Percentiles rank a stretch among this genome's conserved stretches.
phyloP scores from a whole-genome alignment of 1,140 invertebrate genomes.

The Dinothrombium tinctorium region DNA sequence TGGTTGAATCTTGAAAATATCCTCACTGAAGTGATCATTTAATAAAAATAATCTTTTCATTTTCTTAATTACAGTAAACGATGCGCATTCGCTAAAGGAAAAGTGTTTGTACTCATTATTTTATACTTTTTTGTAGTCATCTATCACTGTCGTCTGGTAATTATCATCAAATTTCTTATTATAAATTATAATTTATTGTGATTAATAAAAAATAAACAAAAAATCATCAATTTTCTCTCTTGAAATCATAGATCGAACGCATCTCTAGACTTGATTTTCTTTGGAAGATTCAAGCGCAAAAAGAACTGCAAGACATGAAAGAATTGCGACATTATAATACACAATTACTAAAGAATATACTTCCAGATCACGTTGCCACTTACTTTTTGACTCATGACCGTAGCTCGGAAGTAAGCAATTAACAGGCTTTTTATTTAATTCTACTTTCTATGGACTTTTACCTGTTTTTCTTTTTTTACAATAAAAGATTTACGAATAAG shows the following conservation, averaged over 20 bases:
- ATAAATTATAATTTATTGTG: neutral
- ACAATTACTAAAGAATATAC: slow-evolving; percentile 35
- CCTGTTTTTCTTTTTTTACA: no score
- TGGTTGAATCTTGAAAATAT: no score
- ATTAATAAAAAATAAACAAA: neutral
- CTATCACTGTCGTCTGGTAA: slow-evolving; percentile 57
- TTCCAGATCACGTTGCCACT: slow-evolving; percentile 81
- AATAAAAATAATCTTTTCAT: neutral
- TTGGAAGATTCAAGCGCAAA: slow-evolving; percentile 78
- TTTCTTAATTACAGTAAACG: neutral
- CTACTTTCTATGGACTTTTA: no score
- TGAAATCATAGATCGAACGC: slow-evolving; percentile 32
- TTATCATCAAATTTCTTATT: neutral
- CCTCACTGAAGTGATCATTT: no score
- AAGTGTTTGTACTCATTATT: slow-evolving; percentile 46
- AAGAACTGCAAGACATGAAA: slow-evolving; percentile 70
- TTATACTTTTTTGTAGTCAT: slow-evolving; percentile 66
- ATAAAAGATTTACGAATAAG: no score
- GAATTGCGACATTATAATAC: slow-evolving; percentile 61
- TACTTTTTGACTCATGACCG: slow-evolving; percentile 62
- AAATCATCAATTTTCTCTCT: neutral
- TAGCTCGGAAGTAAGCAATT: slow-evolving; percentile 31
- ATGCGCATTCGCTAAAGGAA: no score
- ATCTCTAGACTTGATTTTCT: slow-evolving; percentile 70
- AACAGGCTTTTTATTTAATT: neutral